Base-by-base conservation (phyloP, 53 echinoderm and acorn worm species). In the Glandiceps talaboti region DNA sequence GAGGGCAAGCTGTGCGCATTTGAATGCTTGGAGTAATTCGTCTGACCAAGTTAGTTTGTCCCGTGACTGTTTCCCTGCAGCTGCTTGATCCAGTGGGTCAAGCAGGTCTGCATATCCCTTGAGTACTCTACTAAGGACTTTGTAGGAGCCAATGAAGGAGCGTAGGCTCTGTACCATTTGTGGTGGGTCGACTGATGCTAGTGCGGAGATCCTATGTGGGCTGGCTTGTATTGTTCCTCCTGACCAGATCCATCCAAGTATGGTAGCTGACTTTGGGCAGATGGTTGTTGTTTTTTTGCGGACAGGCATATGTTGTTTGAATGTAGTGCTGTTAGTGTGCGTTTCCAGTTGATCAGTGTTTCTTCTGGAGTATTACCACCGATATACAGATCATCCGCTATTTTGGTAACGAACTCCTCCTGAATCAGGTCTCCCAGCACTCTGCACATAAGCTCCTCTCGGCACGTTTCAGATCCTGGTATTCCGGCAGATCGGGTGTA, bases 401-500 rank as follows among this genome's bases (percentile, higher is more conserved):
- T 77, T 77, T 77, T 77, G 1, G n/a, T n/a, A n/a, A n/a, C n/a
- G n/a, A n/a, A n/a, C n/a, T n/a, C n/a, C n/a, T n/a, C n/a, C n/a
- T n/a, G n/a, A n/a, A n/a, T n/a, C n/a, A n/a, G n/a, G 77, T 78
- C 32, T 27, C 79, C 82, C 0, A 77, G 87, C 14, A 87, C 80
- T 25, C 83, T 77, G 75, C 85, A 84, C 83, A 85, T 85, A 0
- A 87, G 85, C 33, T 90, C 87, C 30, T 90, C 85, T 26, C 85
- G 79, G 1, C 87, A 87, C 20, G 87, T 87, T 30, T 88, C 88
- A 25, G 88, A 88, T 29, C 84, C 88, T 27, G 84, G 87, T 83
- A 88, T 88, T 14, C 88, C 84, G 77, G 84, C 81, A 1, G 87
- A 79, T 76, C 83, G 79, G 30, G 84, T 81, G 30, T 88, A 88